These are phyloP conservation scores for Stigmatopora nigra DNA, from an alignment of 2,113 vertebrate species.

Conservation along the genomic window DNA sequence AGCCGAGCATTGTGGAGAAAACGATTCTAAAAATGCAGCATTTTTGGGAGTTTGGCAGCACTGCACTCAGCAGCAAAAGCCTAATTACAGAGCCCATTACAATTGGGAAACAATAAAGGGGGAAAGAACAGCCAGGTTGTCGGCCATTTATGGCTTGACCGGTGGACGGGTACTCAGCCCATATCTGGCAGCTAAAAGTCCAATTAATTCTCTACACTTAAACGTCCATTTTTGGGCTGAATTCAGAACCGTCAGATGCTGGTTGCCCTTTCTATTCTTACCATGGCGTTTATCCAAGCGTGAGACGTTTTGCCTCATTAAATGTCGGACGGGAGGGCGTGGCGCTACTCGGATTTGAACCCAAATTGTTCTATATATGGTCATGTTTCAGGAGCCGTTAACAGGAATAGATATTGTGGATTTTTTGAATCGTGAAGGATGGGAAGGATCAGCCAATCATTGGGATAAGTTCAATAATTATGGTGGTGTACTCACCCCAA, in stretches of 20 bases:
- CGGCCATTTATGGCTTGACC: conserved; percentile 48
- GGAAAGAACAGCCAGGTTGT: conserved; percentile 46
- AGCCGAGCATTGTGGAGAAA: too few species aligned
- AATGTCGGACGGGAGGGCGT: conserved; percentile 15
- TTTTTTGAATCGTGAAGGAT: not conserved
- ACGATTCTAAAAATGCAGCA: not conserved
- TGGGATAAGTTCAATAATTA: too few species aligned
- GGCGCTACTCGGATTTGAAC: not conserved
- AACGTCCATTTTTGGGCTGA: conserved; percentile 58
- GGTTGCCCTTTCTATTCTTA: conserved; percentile 43
- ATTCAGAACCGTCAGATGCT: conserved; percentile 49
- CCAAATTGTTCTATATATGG: not conserved
- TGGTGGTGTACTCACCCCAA: conserved; percentile 67
- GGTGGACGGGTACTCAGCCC: conserved; percentile 42
- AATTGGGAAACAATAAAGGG: conserved; percentile 61
- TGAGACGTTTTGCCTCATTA: conserved; percentile 36
- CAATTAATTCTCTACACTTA: conserved; percentile 58
- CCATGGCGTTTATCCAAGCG: conserved; percentile 38
- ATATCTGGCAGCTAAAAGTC: conserved; percentile 48
- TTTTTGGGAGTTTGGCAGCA: conserved; percentile 25
- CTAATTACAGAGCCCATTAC: conserved; percentile 67
- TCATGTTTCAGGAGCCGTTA: too few species aligned
- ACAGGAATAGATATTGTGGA: too few species aligned
- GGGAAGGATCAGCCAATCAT: too few species aligned
- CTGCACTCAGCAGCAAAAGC: conserved; percentile 50